Base-by-base conservation (phyloP, 2,888 invertebrate genomes). In the Parnassius apollo region DNA sequence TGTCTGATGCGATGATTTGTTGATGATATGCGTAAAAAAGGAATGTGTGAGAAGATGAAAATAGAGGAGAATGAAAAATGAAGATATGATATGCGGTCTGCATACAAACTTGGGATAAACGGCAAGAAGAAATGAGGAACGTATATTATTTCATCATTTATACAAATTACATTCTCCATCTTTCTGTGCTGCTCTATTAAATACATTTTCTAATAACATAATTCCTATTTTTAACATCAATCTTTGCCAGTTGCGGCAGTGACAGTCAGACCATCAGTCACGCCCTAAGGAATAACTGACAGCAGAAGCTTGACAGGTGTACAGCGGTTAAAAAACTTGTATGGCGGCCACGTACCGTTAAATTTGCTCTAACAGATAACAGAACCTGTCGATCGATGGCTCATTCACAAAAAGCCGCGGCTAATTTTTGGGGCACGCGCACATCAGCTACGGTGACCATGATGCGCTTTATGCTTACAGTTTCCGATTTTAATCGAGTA, bases 371-470 rank as follows among this genome's bases (percentile, higher is more conserved):
- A 82, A 75, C 72, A 68, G 69, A 73, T 72, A 79, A 84, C 81
- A 78, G 82, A 83, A 86, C 86, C 80, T 83, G 86, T 82, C 77
- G 74, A 69, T 68, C 69, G 65, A 65, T 73, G 77, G 76, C 77
- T 81, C 88, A 89, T 89, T 88, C 85, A 89, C 83, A 86, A 88
- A 88, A 87, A 87, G 82, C 77, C 72, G 78, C 77, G 75, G 71
- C 75, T 71, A 76, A 79, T 75, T 78, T 77, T 80, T 79, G 73
- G 79, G 87, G 86, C 87, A 82, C 83, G 86, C 85, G 84, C 83
- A 77, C 35, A 68, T 45, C 69, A 71, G 70, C 71, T 74, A 73
- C 72, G 77, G 82, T 82, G 80, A 77, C 85, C 83, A 82, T 22
- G 49, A 51, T 59, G 13, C 35, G 45, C 50, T 56, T 51, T 57